Percentiles rank a stretch among this genome's conserved stretches.
Conservation (phyloP, 2,113 vertebrate genomes). For the Triplophysa tibetana region DNA sequence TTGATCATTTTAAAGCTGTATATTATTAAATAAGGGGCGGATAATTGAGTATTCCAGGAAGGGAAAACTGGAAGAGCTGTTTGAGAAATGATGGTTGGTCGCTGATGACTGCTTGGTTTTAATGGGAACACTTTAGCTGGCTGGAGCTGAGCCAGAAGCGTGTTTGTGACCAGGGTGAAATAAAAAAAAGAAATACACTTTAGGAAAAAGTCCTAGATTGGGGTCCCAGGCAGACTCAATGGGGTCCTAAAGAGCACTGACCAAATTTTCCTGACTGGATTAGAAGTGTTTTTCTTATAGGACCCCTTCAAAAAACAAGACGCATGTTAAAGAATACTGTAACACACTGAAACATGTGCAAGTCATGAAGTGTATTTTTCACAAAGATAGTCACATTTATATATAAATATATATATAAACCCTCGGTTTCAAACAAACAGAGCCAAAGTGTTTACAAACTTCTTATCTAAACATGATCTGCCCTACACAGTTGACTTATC, state of each 20-base stretch:
- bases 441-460: neutral
- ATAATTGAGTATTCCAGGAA: constrained; percentile 47
- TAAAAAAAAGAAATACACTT: neutral
- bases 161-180: neutral
- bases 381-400: no score
- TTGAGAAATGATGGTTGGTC: constrained; percentile 40
- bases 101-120: constrained; percentile 31
- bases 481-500: neutral
- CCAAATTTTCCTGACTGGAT: no score
- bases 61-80: constrained; percentile 16
- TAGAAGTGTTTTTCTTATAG: no score
- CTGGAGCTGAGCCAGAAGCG: constrained; percentile 21
- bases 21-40: constrained; percentile 41
- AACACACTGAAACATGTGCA: no score
- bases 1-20: constrained; percentile 36
- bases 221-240: no score
- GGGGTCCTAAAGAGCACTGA: no score
- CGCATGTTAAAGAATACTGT: no score
- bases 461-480: neutral
- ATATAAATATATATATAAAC: no score
- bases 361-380: no score
- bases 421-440: neutral
- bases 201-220: neutral
- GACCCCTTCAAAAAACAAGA: no score
- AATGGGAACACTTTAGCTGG: constrained; percentile 35